phyloP scores from a whole-genome alignment of 2,113 vertebrate species.

The Rhynchomys soricoides region DNA sequence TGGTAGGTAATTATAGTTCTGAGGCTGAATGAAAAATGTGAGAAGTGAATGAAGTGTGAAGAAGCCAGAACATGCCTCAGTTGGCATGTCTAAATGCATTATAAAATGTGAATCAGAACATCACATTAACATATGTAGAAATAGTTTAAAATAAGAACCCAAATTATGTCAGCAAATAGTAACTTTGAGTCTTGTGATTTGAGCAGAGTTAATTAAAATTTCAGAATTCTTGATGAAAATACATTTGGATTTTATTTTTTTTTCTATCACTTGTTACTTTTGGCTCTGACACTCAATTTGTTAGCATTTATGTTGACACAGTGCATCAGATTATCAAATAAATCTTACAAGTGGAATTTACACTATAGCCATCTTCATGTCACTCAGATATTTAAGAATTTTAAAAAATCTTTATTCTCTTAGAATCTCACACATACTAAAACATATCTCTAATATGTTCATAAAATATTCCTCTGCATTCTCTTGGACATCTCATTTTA shows the following conservation, averaged over 20 bases:
- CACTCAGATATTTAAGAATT: neutral
- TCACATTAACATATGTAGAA: slow-evolving; percentile 27
- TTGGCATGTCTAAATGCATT: slow-evolving; percentile 33
- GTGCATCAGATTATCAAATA: neutral
- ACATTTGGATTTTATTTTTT: neutral
- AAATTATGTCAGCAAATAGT: neutral
- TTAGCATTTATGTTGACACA: slow-evolving; percentile 10
- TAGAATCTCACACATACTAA: neutral
- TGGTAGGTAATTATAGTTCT: slow-evolving; percentile 60
- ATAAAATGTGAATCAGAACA: slow-evolving; percentile 52
- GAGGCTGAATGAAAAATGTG: slow-evolving; percentile 64
- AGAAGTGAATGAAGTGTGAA: slow-evolving; percentile 44
- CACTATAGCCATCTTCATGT: neutral
- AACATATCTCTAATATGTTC: neutral
- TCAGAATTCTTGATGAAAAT: slow-evolving; percentile 29
- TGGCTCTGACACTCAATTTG: neutral
- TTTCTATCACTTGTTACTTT: neutral
- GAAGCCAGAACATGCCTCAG: neutral
- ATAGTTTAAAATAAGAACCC: slow-evolving; percentile 31
- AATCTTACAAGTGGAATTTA: neutral
- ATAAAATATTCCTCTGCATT: neutral
- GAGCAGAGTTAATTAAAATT: slow-evolving; percentile 26
- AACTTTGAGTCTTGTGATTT: neutral
- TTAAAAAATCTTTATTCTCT: neutral
- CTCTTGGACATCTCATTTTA: neutral